Conservation (phyloP, 2,797 vertebrate genomes). For the Anguilla megastoma region DNA sequence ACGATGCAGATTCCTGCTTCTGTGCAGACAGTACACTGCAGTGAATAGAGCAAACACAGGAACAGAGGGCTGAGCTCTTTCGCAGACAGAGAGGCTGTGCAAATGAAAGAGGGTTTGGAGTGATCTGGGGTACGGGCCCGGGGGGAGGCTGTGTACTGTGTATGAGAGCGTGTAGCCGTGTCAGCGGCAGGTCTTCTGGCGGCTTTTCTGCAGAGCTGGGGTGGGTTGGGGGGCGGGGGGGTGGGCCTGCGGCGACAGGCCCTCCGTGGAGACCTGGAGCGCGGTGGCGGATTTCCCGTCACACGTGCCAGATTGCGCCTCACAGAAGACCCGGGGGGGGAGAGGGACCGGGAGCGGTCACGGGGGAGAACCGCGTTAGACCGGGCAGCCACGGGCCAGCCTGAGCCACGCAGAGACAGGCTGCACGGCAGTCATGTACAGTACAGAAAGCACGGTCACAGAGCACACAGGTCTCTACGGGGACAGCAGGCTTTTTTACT, state of each 20-base stretch:
- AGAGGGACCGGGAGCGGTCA: not conserved
- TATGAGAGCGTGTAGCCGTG: not conserved
- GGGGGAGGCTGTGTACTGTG: not conserved
- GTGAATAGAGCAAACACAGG: not conserved
- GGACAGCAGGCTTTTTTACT: not conserved
- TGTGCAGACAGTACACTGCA: not conserved
- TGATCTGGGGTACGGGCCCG: not conserved
- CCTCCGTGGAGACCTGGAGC: not conserved
- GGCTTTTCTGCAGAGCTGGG: not conserved
- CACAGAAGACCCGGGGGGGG: not conserved
- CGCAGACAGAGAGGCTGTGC: not conserved
- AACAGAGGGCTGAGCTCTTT: not conserved
- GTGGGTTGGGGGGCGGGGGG: too few species aligned
- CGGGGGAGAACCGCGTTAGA: too few species aligned
- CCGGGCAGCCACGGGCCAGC: not conserved
- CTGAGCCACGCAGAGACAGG: not conserved
- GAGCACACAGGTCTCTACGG: not conserved
- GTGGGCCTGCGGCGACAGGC: not conserved
- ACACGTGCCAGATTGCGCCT: not conserved
- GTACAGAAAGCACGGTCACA: not conserved
- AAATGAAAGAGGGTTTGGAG: not conserved
- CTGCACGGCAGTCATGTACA: not conserved
- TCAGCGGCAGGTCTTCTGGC: not conserved
- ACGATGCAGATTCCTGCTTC: not conserved
- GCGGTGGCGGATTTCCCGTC: not conserved